These are phyloP conservation scores for Serilophus lunatus DNA, from an alignment of 2,113 vertebrate species.

Conservation along the genomic window DNA sequence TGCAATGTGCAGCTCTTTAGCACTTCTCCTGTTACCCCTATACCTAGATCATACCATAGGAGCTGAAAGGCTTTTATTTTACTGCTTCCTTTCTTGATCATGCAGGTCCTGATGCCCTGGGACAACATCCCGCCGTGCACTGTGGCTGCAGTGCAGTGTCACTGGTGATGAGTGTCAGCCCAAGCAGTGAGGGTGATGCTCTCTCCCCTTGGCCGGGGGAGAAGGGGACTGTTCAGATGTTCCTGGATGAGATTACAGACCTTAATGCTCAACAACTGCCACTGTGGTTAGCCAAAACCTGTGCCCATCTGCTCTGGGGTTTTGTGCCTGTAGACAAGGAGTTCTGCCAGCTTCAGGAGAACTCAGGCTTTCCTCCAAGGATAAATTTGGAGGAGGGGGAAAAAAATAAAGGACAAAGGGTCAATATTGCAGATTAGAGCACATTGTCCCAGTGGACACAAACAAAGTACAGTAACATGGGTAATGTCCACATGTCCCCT, in stretches of 20 bases:
- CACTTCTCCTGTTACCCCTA: not conserved
- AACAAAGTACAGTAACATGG: not conserved
- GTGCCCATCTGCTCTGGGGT: constrained; percentile 58
- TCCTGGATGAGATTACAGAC: constrained; percentile 18
- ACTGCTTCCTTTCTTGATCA: not conserved
- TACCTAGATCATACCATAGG: not conserved
- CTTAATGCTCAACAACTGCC: constrained; percentile 54
- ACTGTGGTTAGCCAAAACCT: not conserved
- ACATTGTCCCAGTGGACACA: not conserved
- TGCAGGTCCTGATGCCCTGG: not conserved
- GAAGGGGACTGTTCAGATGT: not conserved
- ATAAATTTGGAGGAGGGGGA: not conserved
- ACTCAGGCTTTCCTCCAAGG: not conserved
- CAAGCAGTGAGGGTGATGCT: not conserved
- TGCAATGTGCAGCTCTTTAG: not conserved
- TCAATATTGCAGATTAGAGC: not conserved
- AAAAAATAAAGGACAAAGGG: not conserved
- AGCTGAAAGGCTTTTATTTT: not conserved
- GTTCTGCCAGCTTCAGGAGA: constrained; percentile 22
- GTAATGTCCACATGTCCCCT: not conserved
- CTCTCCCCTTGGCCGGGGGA: fast-evolving
- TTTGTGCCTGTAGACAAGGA: constrained; percentile 1
- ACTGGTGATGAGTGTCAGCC: not conserved
- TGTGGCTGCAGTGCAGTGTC: not conserved
- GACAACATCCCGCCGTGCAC: not conserved